A percentile compares a stretch with the other conserved stretches of the same genome.
phyloP scores from a whole-genome alignment of 2,113 vertebrate species.

The Rattus norvegicus region GRCr8 NC_086025.1:117605001-117605500 shows the following conservation, averaged over 20 bases:
- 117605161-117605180: neutral
- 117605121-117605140: neutral
- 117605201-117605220: accelerated
- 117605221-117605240: accelerated
- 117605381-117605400: neutral
- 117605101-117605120: neutral
- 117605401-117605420: neutral
- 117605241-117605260: accelerated
- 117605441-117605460: neutral
- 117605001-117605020: neutral
- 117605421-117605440: neutral
- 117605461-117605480: constrained; percentile 37
- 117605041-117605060: neutral
- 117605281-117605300: neutral
- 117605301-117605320: accelerated
- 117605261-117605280: neutral
- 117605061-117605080: neutral
- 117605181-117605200: neutral
- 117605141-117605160: neutral
- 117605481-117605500: constrained; percentile 22
- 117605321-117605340: neutral
- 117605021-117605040: neutral
- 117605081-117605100: neutral
- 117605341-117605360: neutral
- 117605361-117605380: neutral